phyloP scores from a whole-genome alignment of 2,113 vertebrate genomes.

The Cheilinus undulatus region DNA sequence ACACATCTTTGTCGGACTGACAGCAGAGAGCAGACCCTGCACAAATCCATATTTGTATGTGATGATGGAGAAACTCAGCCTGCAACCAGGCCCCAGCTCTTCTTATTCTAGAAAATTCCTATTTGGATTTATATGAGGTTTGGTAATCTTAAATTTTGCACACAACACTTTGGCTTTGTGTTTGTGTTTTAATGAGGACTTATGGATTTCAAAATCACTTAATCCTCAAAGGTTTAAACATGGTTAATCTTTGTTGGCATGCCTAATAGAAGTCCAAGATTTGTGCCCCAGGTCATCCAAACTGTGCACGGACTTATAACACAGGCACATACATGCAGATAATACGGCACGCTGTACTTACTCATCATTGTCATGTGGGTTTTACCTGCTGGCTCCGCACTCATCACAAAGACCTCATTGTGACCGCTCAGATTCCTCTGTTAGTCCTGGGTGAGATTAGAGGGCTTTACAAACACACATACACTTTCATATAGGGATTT shows the following conservation, averaged over 20 bases:
- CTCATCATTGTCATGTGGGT: conserved; percentile 24
- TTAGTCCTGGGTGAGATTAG: conserved; percentile 49
- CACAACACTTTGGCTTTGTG: neutral
- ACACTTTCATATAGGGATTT: no score
- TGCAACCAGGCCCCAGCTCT: neutral
- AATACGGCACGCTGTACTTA: conserved; percentile 2
- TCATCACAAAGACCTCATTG: conserved; percentile 63
- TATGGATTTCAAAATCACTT: neutral
- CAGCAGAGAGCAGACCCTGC: conserved; percentile 39
- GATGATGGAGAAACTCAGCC: conserved; percentile 62
- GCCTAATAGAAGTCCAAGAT: neutral
- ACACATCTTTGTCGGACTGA: conserved; percentile 52
- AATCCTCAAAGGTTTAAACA: neutral
- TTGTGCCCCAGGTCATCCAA: conserved; percentile 10
- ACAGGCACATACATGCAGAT: conserved; percentile 9
- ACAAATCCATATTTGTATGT: conserved; percentile 69
- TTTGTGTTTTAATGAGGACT: no score
- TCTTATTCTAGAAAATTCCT: neutral
- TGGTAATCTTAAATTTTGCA: neutral
- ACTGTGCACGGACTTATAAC: neutral
- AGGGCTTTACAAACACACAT: conserved; percentile 17
- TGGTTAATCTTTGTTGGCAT: conserved; percentile 15
- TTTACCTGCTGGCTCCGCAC: conserved; percentile 51
- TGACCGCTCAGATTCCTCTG: conserved; percentile 43
- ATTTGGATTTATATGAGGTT: neutral